These are phyloP conservation scores for Peromyscus eremicus DNA, from an alignment of 2,797 vertebrate genomes.

Conservation along the genomic window DNA sequence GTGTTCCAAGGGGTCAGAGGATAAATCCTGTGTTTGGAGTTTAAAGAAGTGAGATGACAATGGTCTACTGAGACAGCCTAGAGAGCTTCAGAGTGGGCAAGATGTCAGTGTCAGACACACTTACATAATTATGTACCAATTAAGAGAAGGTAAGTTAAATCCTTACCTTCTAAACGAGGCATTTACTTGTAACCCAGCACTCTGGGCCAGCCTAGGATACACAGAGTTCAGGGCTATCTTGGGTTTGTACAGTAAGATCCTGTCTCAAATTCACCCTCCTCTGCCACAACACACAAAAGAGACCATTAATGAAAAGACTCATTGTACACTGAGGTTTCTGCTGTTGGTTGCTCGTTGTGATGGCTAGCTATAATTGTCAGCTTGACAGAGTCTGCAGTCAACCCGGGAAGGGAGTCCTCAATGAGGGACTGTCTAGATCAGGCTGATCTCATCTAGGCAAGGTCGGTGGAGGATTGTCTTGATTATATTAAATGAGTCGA, in stretches of 20 bases:
- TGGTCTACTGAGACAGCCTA: neutral
- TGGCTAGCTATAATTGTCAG: neutral
- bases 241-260: neutral
- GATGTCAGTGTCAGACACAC: neutral
- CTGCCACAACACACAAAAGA: neutral
- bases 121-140: neutral
- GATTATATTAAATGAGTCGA: neutral
- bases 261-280: neutral
- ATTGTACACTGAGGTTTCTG: slow-evolving; percentile 2
- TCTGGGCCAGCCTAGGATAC: neutral
- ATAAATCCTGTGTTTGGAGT: neutral
- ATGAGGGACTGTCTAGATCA: no score
- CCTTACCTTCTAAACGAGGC: no score
- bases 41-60: neutral
- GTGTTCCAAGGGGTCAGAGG: neutral
- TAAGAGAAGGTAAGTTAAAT: neutral
- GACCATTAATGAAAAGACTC: neutral
- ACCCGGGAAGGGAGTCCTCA: neutral
- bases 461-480: neutral
- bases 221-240: neutral
- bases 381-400: neutral
- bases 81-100: neutral
- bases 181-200: neutral
- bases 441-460: neutral
- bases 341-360: neutral